A percentile compares a stretch with the other conserved stretches of the same genome.
Conservation (phyloP, 2,888 invertebrate species). For the Cataglyphis livida region DNA sequence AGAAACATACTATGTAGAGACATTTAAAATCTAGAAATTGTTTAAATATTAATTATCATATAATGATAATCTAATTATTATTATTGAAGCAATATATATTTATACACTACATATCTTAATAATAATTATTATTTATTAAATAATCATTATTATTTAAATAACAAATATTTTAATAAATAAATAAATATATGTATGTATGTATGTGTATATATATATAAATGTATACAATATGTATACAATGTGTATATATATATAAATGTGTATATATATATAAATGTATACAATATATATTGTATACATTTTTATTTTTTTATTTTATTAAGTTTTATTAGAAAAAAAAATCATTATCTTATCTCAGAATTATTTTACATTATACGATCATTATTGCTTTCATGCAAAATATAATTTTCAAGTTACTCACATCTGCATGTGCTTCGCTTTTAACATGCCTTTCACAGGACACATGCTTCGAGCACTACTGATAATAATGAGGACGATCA, state of each 20-base stretch:
- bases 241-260: too few relatives aligned
- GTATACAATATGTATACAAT: too few relatives aligned
- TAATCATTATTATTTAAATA: background rate
- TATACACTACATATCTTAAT: background rate
- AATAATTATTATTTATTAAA: background rate
- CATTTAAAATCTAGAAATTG: background rate
- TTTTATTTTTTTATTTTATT: background rate
- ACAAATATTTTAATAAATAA: background rate
- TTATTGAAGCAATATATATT: background rate
- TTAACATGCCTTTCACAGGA: constrained; percentile 63
- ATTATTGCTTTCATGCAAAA: constrained; percentile 13
- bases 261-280: too few relatives aligned
- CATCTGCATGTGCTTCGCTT: constrained; percentile 67
- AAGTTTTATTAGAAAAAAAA: background rate
- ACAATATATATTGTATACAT: too few relatives aligned
- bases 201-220: too few relatives aligned
- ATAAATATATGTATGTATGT: background rate
- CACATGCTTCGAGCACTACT: constrained; percentile 44
- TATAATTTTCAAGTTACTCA: constrained; percentile 53
- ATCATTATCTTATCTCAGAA: background rate
- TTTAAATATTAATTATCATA: background rate
- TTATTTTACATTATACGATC: background rate
- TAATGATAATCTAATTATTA: background rate
- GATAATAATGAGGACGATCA: constrained; percentile 52
- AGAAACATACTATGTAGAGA: background rate